Evolutionary conservation across 1,140 invertebrate species (phyloP), one percentile per base, ranked within the genome.

Genomic region (Drosophila teissieri): DNA sequence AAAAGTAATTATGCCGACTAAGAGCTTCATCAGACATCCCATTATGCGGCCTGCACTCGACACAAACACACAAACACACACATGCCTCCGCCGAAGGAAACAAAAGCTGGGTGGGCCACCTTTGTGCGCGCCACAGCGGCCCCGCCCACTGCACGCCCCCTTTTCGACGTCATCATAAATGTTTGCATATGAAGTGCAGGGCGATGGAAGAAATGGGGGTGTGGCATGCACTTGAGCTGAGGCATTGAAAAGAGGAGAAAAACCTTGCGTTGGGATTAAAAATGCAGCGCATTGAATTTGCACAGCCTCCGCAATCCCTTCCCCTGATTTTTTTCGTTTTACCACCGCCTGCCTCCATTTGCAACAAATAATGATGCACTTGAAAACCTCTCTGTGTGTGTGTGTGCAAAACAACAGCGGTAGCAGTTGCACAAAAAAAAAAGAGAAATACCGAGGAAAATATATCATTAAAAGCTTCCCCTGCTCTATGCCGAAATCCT

Each of bases 361-460:
- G 84, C 84, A 89, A 89, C 84, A 89, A 89, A 89, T 89, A 89
- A 89, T 89, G 84, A 89, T 89, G 85, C 84, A 89, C 84, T 89
- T 89, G 84, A 89, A 89, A 86, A 89, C 69, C 79, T 61, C 45
- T 49, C 68, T 62, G 58, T 80, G 74, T 62, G 51, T 55, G 60
- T 61, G 55, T 74, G 61, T 75, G 82, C 48, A 52, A 52, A 86
- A 73, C 78, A 85, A 74, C 68, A 73, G 57, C 61, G 74, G 53
- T 58, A 52, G 45, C 60, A 81, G 52, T 61, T 73, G 62, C 48
- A 64, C 1, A 37, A 39, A 64, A 17, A 74, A 46, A 48, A 62
- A 58, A 42, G 40, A 65, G 19, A 24, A 24, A 24, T 3, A 31
- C 31, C 7, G 8, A 31, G 31, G 8, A 31, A 51, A 34, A 34